These are phyloP conservation scores for Melopsittacus undulatus DNA, from an alignment of 2,797 vertebrate genomes.

Conservation along the genomic window DNA sequence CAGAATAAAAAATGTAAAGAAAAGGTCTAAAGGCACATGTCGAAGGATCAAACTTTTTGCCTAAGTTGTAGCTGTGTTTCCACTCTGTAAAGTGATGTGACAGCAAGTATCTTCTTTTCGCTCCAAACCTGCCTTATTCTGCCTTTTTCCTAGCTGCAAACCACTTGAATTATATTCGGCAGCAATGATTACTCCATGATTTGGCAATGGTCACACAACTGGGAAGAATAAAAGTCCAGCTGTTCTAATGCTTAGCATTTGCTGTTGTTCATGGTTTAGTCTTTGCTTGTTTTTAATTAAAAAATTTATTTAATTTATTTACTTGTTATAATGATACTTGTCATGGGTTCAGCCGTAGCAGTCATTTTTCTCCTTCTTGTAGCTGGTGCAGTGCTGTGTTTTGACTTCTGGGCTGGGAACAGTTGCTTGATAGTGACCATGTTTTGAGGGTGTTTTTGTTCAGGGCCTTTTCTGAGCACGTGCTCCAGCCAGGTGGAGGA, in stretches of 20 bases:
- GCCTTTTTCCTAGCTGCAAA: not conserved
- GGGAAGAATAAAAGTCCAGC: not conserved
- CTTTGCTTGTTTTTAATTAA: not conserved
- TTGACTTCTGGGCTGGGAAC: no score
- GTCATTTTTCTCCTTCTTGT: no score
- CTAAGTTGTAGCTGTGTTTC: not conserved
- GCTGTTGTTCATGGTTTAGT: not conserved
- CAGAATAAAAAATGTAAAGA: not conserved
- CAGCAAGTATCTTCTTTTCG: not conserved
- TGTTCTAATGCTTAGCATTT: not conserved
- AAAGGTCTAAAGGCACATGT: not conserved
- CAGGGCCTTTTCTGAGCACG: no score
- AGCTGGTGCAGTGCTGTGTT: no score
- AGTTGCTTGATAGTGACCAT: no score
- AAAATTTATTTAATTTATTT: not conserved
- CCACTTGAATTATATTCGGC: not conserved
- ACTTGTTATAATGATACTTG: not conserved
- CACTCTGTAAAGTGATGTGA: accelerated
- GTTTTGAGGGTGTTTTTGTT: no score
- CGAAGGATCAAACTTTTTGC: not conserved
- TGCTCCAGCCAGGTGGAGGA: no score
- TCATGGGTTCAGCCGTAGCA: no score
- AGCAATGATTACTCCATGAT: not conserved
- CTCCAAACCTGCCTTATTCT: not conserved
- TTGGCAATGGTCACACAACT: not conserved